phyloP scores from a whole-genome alignment of 2,888 invertebrate species.

The Andrena dorsata region DNA sequence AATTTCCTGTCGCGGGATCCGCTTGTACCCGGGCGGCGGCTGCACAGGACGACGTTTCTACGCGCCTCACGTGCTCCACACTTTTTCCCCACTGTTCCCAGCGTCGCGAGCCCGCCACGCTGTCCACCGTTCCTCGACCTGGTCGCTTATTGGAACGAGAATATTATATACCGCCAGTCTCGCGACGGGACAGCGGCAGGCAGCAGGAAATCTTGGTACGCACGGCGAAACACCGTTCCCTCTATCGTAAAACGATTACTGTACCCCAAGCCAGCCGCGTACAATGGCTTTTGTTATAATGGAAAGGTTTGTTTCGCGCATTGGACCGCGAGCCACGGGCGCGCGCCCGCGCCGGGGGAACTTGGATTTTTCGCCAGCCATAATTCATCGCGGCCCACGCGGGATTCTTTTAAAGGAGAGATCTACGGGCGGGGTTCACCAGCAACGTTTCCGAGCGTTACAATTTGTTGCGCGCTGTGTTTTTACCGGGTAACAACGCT shows the following conservation, averaged over 20 bases:
- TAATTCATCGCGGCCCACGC: slow-evolving; percentile 63
- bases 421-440: slow-evolving; percentile 46
- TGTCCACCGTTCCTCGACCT: background rate
- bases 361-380: slow-evolving; percentile 58
- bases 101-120: background rate
- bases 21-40: background rate
- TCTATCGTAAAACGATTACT: slow-evolving; percentile 71
- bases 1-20: slow-evolving; percentile 41
- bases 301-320: slow-evolving; percentile 66
- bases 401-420: slow-evolving; percentile 60
- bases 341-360: slow-evolving; percentile 6
- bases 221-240: slow-evolving; percentile 20
- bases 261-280: slow-evolving; percentile 45
- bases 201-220: slow-evolving; percentile 19
- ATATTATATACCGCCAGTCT: slow-evolving; percentile 45
- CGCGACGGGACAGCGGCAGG: slow-evolving; percentile 21
- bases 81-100: slow-evolving; percentile 30
- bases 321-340: slow-evolving; percentile 38
- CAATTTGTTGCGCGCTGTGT: slow-evolving; percentile 59
- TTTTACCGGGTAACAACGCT: slow-evolving; percentile 30
- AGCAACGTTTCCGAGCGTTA: slow-evolving; percentile 35
- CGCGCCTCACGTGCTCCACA: slow-evolving; percentile 9
- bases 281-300: slow-evolving; percentile 67
- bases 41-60: slow-evolving; percentile 1
- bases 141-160: slow-evolving; percentile 57